Base-by-base conservation (phyloP, 2,888 invertebrate genomes). In the Fragum whitleyi region DNA sequence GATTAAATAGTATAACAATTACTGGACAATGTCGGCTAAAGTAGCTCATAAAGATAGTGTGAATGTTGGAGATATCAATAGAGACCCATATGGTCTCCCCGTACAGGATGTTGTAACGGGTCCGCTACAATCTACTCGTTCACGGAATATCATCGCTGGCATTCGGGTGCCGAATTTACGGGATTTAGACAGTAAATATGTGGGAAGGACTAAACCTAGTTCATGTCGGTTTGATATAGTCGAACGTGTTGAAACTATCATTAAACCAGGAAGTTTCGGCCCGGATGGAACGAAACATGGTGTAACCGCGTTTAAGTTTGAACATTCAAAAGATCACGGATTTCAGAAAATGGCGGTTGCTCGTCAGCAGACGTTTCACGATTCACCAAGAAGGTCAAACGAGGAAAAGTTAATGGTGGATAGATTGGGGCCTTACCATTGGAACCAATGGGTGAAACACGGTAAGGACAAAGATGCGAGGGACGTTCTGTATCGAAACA, bases 401-500 rank as follows among this genome's bases (percentile, higher is more conserved):
- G 14, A 61, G 19, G 81, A 81, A 1, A 55, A 55, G 16, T 72
- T 57, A 19, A 36, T 71, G 0, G n/a, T 77, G 9, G 79, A 67
- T 21, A 78, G 74, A 57, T 74, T 81, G 5, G 70, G 81, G 2
- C 79, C 84, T 0, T 84, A 84, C 36, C 81, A 84, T 26, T 85
- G 87, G 84, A 79, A 81, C 19, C 72, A 75, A 71, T 86, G 83
- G 79, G 73, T 81, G 36, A 81, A 77, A 47, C 68, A 51, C 9
- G 76, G 70, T 0, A 71, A 61, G 26, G 77, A 79, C n/a, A 62
- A 70, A 14, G 88, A 88, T 67, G 88, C 88, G 0, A 71, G 88
- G 19, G 88, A 88, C 65, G 85, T 87, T 14, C 59, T 88, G 62
- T 88, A 88, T 69, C 67, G 79, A 59, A 87, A 88, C 71, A 87